Conservation (phyloP, 2,888 invertebrate genomes). For the Mythimna pallens region DNA sequence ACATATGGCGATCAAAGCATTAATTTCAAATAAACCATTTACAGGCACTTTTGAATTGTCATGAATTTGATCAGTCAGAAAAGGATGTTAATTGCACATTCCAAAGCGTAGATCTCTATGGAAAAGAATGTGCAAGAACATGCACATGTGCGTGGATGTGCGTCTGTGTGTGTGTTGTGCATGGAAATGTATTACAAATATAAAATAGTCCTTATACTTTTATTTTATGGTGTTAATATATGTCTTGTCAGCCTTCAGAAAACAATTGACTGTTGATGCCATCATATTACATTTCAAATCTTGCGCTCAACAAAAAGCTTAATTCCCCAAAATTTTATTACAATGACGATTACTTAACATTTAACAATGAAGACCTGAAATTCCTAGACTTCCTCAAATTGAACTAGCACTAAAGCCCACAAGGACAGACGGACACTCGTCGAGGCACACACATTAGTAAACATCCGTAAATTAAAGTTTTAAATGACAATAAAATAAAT, state of each 20-base stretch:
- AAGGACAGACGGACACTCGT: slow-evolving; percentile 44
- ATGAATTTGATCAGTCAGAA: too few relatives aligned
- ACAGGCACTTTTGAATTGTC: too few relatives aligned
- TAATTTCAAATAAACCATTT: too few relatives aligned
- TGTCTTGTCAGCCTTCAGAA: neutral
- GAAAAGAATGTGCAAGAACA: too few relatives aligned
- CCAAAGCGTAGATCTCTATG: too few relatives aligned
- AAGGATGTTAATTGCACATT: too few relatives aligned
- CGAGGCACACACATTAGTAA: slow-evolving; percentile 74
- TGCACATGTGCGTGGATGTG: too few relatives aligned
- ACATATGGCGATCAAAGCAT: too few relatives aligned
- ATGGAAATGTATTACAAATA: too few relatives aligned
- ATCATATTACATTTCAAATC: neutral
- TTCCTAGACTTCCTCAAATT: slow-evolving; percentile 22
- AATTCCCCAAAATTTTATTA: neutral
- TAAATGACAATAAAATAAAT: slow-evolving; percentile 87
- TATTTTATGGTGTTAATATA: too few relatives aligned
- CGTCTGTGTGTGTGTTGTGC: too few relatives aligned
- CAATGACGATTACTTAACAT: neutral
- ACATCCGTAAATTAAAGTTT: slow-evolving; percentile 87
- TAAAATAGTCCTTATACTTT: too few relatives aligned
- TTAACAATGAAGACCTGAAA: slow-evolving; percentile 9
- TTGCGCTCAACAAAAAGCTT: neutral
- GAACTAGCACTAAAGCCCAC: slow-evolving; percentile 31
- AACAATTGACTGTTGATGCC: neutral